phyloP scores from a whole-genome alignment of 2,797 vertebrate genomes.

The Nyctibius grandis region DNA sequence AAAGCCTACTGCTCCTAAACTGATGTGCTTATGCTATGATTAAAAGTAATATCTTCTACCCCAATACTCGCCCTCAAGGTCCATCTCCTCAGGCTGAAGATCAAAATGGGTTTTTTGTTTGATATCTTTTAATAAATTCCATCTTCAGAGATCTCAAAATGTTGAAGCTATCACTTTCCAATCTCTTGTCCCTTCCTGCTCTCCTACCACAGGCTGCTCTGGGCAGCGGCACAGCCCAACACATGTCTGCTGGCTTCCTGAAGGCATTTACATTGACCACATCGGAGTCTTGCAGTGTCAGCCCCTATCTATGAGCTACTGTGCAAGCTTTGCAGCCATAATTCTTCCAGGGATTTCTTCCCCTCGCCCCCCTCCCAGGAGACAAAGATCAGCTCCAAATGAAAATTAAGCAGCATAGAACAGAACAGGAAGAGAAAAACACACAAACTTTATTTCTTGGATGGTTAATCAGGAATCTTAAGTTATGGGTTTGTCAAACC shows the following conservation, averaged over 20 bases:
- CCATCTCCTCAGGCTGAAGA: not conserved
- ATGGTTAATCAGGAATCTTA: constrained; percentile 11
- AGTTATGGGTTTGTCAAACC: constrained; percentile 13
- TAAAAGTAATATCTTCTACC: not conserved
- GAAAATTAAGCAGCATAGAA: not conserved
- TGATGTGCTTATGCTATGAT: not conserved
- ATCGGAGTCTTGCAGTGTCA: not conserved
- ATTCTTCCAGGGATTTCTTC: not conserved
- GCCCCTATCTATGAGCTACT: not conserved
- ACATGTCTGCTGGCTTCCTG: not conserved
- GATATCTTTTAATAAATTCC: not conserved
- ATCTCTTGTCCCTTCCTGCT: not conserved
- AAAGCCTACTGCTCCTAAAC: not conserved
- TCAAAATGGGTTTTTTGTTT: not conserved
- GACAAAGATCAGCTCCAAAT: constrained; percentile 16
- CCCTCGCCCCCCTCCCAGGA: not conserved
- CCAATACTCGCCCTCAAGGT: not conserved
- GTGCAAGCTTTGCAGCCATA: not conserved
- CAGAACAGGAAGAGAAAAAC: not conserved
- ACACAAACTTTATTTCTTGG: not conserved
- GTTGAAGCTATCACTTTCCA: not conserved
- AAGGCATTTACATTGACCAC: not conserved
- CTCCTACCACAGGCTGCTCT: not conserved
- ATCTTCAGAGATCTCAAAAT: not conserved
- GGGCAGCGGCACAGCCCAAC: not conserved